A percentile compares a stretch with the other conserved stretches of the same genome.
These are phyloP conservation scores for Epinephelus awoara DNA, from an alignment of 2,797 vertebrate species.

Conservation along the genomic window DNA sequence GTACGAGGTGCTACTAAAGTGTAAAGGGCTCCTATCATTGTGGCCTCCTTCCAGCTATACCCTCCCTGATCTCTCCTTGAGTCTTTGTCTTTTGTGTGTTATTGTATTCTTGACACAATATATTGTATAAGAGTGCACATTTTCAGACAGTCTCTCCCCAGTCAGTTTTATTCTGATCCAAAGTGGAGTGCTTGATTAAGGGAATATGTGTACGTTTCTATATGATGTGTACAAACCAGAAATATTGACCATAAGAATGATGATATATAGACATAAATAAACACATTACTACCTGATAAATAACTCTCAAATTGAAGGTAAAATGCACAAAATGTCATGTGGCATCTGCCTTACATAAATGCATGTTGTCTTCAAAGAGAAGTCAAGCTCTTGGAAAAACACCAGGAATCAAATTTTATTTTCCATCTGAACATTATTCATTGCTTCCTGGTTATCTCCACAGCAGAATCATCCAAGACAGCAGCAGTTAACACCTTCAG, in stretches of 20 bases:
- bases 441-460: conserved; percentile 23
- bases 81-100: not conserved
- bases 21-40: not conserved
- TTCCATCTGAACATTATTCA: not conserved
- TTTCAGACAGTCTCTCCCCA: no score
- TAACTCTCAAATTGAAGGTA: no score
- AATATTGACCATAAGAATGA: no score
- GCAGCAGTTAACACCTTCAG: conserved; percentile 39
- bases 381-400: fast-evolving
- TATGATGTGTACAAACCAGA: no score
- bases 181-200: no score
- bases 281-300: no score
- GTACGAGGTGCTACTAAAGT: not conserved
- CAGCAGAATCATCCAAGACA: conserved; percentile 39
- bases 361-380: not conserved
- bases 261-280: no score
- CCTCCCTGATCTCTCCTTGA: not conserved
- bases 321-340: no score
- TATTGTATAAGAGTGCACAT: not conserved
- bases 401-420: not conserved
- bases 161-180: no score
- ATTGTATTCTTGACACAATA: not conserved
- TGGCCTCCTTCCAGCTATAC: not conserved
- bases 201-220: no score
- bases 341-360: not conserved